These are phyloP conservation scores for Resseliella maxima DNA, from an alignment of 2,888 invertebrate species.

Conservation along the genomic window DNA sequence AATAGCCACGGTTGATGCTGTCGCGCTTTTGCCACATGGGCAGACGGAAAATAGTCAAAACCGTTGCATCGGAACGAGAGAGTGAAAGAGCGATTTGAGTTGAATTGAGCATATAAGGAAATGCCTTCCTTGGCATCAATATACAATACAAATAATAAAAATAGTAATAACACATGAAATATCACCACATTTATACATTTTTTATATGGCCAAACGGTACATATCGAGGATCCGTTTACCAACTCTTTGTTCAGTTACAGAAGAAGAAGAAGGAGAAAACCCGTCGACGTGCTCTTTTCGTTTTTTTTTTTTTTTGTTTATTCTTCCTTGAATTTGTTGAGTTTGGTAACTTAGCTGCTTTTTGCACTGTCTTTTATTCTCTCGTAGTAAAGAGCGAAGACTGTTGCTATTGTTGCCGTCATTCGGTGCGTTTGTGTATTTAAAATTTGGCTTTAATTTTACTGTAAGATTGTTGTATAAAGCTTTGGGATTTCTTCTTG, in stretches of 20 bases:
- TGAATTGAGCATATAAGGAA: conserved; percentile 31
- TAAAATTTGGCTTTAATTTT: conserved; percentile 7
- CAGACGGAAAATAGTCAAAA: neutral
- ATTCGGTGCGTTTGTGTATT: neutral
- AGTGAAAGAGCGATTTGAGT: neutral
- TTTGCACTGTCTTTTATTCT: neutral
- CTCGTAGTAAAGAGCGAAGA: neutral
- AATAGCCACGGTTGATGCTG: neutral
- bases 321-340: too few relatives aligned
- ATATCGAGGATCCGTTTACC: neutral
- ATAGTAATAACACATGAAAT: conserved; percentile 9
- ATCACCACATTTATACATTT: conserved; percentile 36
- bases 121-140: conserved; percentile 31
- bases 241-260: too few relatives aligned
- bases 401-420: conserved; percentile 1
- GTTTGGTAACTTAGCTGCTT: neutral
- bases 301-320: too few relatives aligned
- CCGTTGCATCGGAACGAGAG: neutral
- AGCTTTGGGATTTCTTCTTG: neutral
- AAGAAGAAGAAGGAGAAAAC: too few relatives aligned
- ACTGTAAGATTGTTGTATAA: neutral
- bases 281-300: too few relatives aligned
- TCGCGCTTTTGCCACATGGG: neutral
- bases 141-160: neutral
- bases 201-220: neutral